phyloP scores from a whole-genome alignment of 1,140 invertebrate genomes.

The Drosophila punjabiensis region DNA sequence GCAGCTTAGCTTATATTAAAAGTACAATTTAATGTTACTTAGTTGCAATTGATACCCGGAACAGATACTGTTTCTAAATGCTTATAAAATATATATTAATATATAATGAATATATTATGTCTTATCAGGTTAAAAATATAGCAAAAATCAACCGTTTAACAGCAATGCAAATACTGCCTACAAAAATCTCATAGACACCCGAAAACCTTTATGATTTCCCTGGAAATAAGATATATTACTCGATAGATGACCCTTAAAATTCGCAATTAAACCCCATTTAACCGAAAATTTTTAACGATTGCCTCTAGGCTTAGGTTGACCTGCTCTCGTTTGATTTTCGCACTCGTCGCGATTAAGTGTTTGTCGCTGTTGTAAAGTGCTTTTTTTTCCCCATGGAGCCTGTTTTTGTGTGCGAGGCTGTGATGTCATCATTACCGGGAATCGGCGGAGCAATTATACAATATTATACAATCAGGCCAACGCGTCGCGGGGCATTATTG shows the following conservation, averaged over 20 bases:
- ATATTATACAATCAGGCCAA: slow-evolving; percentile 58
- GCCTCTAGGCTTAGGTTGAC: not conserved
- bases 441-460: slow-evolving; percentile 55
- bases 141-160: not conserved
- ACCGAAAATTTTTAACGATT: slow-evolving; percentile 1
- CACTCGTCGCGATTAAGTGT: slow-evolving; percentile 17
- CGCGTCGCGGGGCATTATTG: slow-evolving; percentile 18
- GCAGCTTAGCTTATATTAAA: not conserved
- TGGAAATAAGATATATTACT: not conserved
- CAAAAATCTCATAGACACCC: not conserved
- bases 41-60: not conserved
- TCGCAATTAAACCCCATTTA: not conserved
- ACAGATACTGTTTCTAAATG: not conserved
- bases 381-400: slow-evolving; percentile 13
- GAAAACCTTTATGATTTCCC: not conserved
- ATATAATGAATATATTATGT: not conserved
- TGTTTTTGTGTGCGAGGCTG: slow-evolving; percentile 15
- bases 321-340: slow-evolving; percentile 36
- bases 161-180: not conserved
- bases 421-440: slow-evolving; percentile 67
- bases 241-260: not conserved
- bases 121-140: not conserved
- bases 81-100: not conserved
- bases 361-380: slow-evolving; percentile 47
- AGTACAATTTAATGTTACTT: not conserved